Evolutionary conservation across 2,797 vertebrate species (phyloP), one percentile per base, ranked within the genome.

Genomic region (Botia kubotai): DNA sequence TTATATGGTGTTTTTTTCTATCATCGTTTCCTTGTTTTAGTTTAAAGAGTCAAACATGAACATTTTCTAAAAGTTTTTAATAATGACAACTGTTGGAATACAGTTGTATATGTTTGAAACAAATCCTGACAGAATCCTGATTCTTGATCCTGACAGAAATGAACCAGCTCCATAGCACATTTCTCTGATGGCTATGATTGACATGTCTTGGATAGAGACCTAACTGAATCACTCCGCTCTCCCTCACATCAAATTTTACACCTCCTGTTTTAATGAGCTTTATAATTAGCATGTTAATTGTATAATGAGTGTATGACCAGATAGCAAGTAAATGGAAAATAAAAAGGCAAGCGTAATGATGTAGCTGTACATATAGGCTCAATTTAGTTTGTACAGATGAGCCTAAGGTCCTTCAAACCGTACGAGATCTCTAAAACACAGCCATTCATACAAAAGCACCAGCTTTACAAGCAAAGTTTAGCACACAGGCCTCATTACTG

Each of bases 261-360:
- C 91, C 88, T 88, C 87, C 60, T 86, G 87, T 91, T 94, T 93
- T 94, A 94, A 94, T 94, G 89, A 92, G 92, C 90, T 93, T 94
- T 94, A 93, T 94, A 94, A 94, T 94, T 93, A 92, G 92, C 90
- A 92, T 93, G 92, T 90, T 94, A 94, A 93, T 95, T 95, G 93
- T 90, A 90, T 92, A 92, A 93, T 87, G 88, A 89, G 91, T 77
- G 55, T 90, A 90, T 89, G 85, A 88, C 84, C 83, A 87, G 90
- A 90, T 91, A 87, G 90, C 87, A 82, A 86, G 89, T 86, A 89
- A 86, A 81, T 89, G 88, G 88, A 85, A 79, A 87, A 87, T 84
- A 86, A 88, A 80, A 72, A 72, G 57, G 46, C 50, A 88, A 89
- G 86, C 87, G 88, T 79, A 48, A 82, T 87, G 86, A 85, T 85